phyloP scores from a whole-genome alignment of 2,797 vertebrate genomes.

The Alcedo atthis region DNA sequence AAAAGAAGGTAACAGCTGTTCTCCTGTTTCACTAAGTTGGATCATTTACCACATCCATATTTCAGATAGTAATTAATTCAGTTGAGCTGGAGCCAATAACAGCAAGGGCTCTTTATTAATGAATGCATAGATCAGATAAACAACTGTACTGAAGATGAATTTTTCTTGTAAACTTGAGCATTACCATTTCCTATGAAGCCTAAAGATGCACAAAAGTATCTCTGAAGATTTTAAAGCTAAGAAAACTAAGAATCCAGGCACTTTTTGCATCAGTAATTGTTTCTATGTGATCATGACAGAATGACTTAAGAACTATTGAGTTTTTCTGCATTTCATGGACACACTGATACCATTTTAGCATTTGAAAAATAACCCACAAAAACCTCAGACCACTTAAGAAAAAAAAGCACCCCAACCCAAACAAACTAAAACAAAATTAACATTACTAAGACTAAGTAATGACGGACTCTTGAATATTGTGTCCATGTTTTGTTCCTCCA shows the following conservation, averaged over 20 bases:
- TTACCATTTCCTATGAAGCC: neutral
- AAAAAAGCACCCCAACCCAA: neutral
- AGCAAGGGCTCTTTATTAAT: slow-evolving; percentile 63
- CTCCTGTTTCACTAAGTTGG: slow-evolving; percentile 56
- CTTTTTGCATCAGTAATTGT: neutral
- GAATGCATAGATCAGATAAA: slow-evolving; percentile 52
- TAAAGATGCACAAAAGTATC: neutral
- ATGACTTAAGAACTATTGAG: neutral
- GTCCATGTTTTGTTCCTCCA: neutral
- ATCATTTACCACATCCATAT: slow-evolving; percentile 61
- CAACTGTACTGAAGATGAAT: slow-evolving; percentile 30
- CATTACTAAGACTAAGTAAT: neutral
- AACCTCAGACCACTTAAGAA: neutral
- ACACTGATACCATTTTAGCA: neutral
- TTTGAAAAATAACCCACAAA: neutral
- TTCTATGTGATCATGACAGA: neutral
- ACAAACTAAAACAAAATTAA: neutral
- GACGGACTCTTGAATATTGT: neutral
- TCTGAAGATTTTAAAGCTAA: neutral
- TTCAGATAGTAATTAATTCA: slow-evolving; percentile 65
- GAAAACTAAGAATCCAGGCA: neutral
- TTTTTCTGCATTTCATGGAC: neutral
- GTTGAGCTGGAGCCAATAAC: slow-evolving; percentile 46
- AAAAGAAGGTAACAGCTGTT: slow-evolving; percentile 57
- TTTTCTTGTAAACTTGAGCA: slow-evolving; percentile 11